A percentile compares a stretch with the other conserved stretches of the same genome.
phyloP scores from a whole-genome alignment of 2,113 vertebrate species.

The Procapra przewalskii region DNA sequence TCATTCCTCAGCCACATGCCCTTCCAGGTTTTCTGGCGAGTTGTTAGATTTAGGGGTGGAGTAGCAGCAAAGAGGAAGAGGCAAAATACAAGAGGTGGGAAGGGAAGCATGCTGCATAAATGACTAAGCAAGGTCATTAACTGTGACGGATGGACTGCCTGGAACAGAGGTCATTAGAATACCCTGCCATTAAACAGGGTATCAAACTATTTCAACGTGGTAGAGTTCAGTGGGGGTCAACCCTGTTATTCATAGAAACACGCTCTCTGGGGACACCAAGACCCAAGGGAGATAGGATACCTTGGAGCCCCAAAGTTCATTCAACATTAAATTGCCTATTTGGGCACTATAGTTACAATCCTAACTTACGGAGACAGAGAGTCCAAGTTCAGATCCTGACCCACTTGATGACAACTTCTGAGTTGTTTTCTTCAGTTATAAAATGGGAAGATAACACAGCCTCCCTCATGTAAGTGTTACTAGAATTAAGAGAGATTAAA shows the following conservation, averaged over 20 bases:
- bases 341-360: background rate
- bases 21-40: constrained; percentile 30
- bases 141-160: constrained; percentile 68
- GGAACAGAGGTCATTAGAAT: constrained; percentile 67
- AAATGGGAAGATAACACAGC: background rate
- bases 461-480: background rate
- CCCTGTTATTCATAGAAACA: background rate
- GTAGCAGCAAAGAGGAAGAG: background rate
- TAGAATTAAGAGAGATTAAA: constrained; percentile 59
- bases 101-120: constrained; percentile 57
- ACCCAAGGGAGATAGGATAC: background rate
- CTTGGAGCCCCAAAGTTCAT: background rate
- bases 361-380: background rate
- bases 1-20: constrained; percentile 24
- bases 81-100: constrained; percentile 56
- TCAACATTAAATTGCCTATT: background rate
- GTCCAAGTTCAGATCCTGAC: background rate
- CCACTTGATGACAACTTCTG: background rate
- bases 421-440: constrained; percentile 13
- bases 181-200: constrained; percentile 64
- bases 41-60: constrained; percentile 41
- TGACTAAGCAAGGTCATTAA: constrained; percentile 59
- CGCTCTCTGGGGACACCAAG: background rate
- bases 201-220: constrained; percentile 59
- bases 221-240: constrained; percentile 13